These are phyloP conservation scores for Parnassius orleans DNA, from an alignment of 2,888 invertebrate genomes.

Conservation along the genomic window DNA sequence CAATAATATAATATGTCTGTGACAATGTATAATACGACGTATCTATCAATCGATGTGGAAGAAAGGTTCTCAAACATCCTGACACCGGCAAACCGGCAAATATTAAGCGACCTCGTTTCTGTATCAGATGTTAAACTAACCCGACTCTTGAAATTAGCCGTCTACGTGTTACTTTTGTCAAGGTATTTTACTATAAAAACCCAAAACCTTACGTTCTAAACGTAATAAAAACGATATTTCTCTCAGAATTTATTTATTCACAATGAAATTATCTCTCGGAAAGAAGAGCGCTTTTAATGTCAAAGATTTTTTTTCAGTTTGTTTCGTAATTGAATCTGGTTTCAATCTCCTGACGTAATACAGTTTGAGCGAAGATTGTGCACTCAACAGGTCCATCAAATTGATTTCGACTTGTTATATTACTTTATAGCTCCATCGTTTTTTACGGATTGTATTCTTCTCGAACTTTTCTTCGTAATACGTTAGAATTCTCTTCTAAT, in stretches of 20 bases:
- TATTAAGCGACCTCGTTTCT: too few species aligned
- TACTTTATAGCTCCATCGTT: slow-evolving; percentile 2
- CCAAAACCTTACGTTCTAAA: too few species aligned
- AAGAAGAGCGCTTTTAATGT: slow-evolving; percentile 20
- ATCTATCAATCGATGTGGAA: too few species aligned
- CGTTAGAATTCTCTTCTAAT: neutral
- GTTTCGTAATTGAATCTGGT: slow-evolving; percentile 19
- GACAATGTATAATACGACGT: too few species aligned
- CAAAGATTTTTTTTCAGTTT: slow-evolving; percentile 18
- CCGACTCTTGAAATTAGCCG: too few species aligned
- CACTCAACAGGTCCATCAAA: slow-evolving; percentile 25
- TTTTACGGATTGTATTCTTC: slow-evolving; percentile 5
- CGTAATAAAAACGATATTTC: neutral
- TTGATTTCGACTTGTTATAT: slow-evolving; percentile 20
- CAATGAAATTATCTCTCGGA: slow-evolving; percentile 2
- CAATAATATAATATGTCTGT: too few species aligned
- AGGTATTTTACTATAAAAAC: too few species aligned
- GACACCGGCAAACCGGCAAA: too few species aligned
- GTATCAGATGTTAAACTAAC: too few species aligned
- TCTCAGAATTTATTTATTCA: neutral
- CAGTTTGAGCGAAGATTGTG: slow-evolving; percentile 16
- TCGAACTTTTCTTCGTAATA: neutral
- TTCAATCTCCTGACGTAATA: slow-evolving; percentile 21
- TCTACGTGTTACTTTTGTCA: too few species aligned
- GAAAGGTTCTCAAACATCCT: too few species aligned